Percentiles rank a stretch among this genome's conserved stretches.
These are phyloP conservation scores for Papilio helenus DNA, from an alignment of 1,140 invertebrate genomes.

Conservation along the genomic window DNA sequence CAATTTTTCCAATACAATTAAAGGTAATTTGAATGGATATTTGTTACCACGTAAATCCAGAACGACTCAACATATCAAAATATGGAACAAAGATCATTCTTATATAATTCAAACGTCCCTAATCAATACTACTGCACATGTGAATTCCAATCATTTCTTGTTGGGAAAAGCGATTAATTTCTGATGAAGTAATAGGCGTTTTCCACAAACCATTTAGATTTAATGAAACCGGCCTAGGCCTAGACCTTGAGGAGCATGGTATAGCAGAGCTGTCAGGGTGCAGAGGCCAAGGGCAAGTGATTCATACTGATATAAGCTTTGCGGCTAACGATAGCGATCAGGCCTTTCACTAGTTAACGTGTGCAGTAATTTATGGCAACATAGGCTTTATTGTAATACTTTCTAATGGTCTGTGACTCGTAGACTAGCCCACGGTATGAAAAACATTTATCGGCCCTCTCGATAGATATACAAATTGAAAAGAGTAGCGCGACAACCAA, in stretches of 20 bases:
- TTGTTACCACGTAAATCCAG: too few relatives aligned
- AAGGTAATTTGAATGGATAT: too few relatives aligned
- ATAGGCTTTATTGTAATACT: neutral
- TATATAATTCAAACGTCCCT: neutral
- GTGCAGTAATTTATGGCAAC: neutral
- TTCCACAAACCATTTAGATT: neutral
- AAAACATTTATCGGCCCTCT: too few relatives aligned
- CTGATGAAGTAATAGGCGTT: neutral
- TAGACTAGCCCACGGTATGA: too few relatives aligned
- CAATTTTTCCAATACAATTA: too few relatives aligned
- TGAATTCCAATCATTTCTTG: neutral
- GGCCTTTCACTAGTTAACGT: neutral
- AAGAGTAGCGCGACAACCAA: too few relatives aligned
- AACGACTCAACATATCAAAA: too few relatives aligned
- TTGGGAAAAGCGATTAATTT: neutral
- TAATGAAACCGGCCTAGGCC: neutral
- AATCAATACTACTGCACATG: neutral
- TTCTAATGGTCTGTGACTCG: too few relatives aligned
- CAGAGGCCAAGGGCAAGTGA: constrained; percentile 28
- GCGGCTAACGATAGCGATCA: constrained; percentile 25
- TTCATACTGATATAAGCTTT: constrained; percentile 20
- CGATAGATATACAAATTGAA: too few relatives aligned
- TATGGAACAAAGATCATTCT: neutral
- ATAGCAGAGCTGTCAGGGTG: constrained; percentile 22
- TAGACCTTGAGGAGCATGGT: constrained; percentile 7